Base-by-base conservation (phyloP, 2,888 invertebrate genomes). In the Ophion ellenae region DNA sequence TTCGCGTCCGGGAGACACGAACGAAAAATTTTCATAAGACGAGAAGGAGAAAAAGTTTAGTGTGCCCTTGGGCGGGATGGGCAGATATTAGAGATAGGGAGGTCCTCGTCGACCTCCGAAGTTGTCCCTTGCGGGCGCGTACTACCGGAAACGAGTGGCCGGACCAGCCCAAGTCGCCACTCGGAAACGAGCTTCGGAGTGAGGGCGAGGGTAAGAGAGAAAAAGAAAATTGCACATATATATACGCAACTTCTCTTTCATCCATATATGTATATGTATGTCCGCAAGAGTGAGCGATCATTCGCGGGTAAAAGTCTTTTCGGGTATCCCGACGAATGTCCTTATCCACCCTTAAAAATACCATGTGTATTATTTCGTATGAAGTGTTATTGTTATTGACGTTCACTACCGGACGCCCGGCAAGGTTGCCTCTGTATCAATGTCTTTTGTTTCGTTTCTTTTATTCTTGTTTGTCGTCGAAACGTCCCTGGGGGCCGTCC, bases 81-180 rank as follows among this genome's bases (percentile, higher is more conserved):
- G 77, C 86, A 69, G 81, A 86, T 83, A 75, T 45, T 20, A 59
- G 81, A 81, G 83, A 86, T 71, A 81, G 81, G 81, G 83, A 78
- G 81, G 84, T 84, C 75, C 83, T 84, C 81, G 76, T 84, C 79
- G 73, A 47, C 67, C 47, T 88, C 32, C 7, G 87, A 88, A 36
- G 87, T 90, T 76, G 83, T 90, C 90, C 79, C 83, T 86, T 74
- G 87, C 76, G 69, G 83, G 86, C 78, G 64, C 74, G 75, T 77
- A 86, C 83, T 83, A 40, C 83, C 85, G 85, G 77, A 83, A 84
- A 81, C 80, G 95, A 95, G 47, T 96, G 95, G 57, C 96, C 95
- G 86, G 95, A 95, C 66, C 95, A 95, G 67, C 81, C 84, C 79
- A 80, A 81, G 81, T 83, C 78, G 83, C 86, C 86, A 86, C 86